Percentiles rank a stretch among this genome's conserved stretches.
Conservation (phyloP, 1,140 invertebrate genomes). For the Brachionus koreanus region DNA sequence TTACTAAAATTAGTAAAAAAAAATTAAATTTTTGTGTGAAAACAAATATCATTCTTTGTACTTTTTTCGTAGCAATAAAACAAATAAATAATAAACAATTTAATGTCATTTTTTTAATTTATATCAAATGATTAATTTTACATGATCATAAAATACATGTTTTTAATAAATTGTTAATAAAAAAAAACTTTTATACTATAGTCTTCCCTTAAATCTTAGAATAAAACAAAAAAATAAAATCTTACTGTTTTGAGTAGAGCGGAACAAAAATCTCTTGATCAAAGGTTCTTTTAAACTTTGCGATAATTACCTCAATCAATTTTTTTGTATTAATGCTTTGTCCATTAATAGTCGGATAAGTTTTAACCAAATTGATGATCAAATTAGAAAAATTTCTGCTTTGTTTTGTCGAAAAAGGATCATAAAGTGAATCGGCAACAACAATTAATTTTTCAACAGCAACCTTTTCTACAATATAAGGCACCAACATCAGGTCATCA, state of each 20-base stretch:
- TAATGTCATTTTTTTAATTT: no score
- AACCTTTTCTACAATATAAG: slow-evolving; percentile 78
- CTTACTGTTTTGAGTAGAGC: slow-evolving; percentile 35
- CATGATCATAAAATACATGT: no score
- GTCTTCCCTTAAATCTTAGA: no score
- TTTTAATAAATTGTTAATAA: no score
- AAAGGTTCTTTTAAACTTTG: not conserved
- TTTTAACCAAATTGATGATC: slow-evolving; percentile 67
- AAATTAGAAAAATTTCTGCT: slow-evolving; percentile 71
- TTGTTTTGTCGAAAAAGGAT: slow-evolving; percentile 81
- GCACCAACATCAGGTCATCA: slow-evolving; percentile 78
- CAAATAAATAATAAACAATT: no score
- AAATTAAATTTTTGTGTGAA: no score
- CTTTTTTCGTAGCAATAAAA: no score
- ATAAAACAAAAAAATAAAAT: no score
- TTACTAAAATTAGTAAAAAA: no score
- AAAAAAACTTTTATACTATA: no score
- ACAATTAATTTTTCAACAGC: slow-evolving; percentile 78
- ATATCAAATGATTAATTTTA: no score
- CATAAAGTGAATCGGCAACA: slow-evolving; percentile 78
- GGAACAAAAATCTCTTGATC: slow-evolving; percentile 33
- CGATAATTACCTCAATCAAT: slow-evolving; percentile 38
- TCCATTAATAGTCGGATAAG: slow-evolving; percentile 71
- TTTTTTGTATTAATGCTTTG: slow-evolving; percentile 64
- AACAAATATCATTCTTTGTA: no score